Percentiles rank a stretch among this genome's conserved stretches.
phyloP scores from a whole-genome alignment of 2,113 vertebrate species.

The Xenotilapia longispinis region DNA sequence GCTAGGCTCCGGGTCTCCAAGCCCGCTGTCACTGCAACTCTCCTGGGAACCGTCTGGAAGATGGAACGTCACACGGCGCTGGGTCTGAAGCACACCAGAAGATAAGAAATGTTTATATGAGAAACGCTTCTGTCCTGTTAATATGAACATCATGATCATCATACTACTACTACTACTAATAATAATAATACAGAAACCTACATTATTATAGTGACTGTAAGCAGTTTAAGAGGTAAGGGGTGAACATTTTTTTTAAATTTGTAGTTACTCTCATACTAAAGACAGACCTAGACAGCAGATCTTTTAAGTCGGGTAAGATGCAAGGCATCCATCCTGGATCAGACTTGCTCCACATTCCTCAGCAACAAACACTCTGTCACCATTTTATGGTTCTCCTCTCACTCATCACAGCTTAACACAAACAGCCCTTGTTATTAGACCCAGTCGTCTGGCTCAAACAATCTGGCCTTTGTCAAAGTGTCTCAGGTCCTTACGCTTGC shows the following conservation, averaged over 20 bases:
- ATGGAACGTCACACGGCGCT: constrained; percentile 94
- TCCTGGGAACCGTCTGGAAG: constrained; percentile 94
- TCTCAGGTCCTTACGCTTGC: background rate
- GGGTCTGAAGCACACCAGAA: constrained; percentile 69
- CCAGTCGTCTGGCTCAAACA: background rate
- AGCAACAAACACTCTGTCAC: background rate
- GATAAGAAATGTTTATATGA: background rate
- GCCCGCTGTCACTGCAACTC: constrained; percentile 88
- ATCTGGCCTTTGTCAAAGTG: background rate
- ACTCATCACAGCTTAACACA: background rate
- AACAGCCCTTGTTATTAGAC: background rate
- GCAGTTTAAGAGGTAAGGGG: background rate
- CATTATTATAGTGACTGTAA: background rate
- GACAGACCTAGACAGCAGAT: background rate
- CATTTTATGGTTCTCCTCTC: background rate
- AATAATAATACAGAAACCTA: background rate
- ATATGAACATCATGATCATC: background rate
- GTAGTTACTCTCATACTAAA: background rate
- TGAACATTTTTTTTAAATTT: accelerated
- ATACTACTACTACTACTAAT: background rate
- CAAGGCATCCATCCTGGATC: background rate
- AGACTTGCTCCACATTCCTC: background rate
- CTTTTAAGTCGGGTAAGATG: background rate
- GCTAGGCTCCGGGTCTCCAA: constrained; percentile 79
- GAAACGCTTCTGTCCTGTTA: background rate